Evolutionary conservation across 2,797 vertebrate genomes (phyloP), one percentile per base, ranked within the genome.

Genomic region (Coendou prehensilis): DNA sequence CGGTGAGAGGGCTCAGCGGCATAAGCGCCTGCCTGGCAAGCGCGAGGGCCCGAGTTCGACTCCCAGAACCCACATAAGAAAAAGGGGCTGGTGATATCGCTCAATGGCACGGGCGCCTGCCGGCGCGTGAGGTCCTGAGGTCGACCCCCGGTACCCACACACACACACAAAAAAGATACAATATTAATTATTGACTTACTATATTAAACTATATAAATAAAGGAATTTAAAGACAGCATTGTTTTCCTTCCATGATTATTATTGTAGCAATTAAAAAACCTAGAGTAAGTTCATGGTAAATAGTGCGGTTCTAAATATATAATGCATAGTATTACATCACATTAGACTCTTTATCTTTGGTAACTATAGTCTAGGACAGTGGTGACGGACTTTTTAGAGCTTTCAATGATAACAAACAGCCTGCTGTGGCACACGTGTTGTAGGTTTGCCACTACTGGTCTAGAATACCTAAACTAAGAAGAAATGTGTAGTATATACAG

Each of bases 161-260:
- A 41, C 37, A 41, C 37, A 41, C 37, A 41, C 37, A 41, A 57
- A 93, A 78, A 26, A 84, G n/a, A 87, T 50, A 37, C 5, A 71
- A 64, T 67, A 84, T 81, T 95, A 91, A 90, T 63, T 87, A 80
- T 26, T 89, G n/a, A 59, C 79, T 96, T 87, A 85, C 15, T 47
- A 28, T 82, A 41, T 76, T 71, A 84, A 89, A 50, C 17, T 89
- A 56, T 80, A 59, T 76, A 87, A 67, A 37, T 78, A 87, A 14
- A 93, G 20, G 64, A 64, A 89, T 45, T 89, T 82, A 90, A 54
- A 94, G 75, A 37, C 3, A 93, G 57, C 5, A 95, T 78, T 93
- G 61, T 5, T 93, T 80, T 91, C 15, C 37, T 92, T 91, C 9
- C 8, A 41, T 18, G 64, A 67, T 88, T 96, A 71, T 64, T 67